Evolutionary conservation across 2,797 vertebrate species (phyloP), one percentile per base, ranked within the genome.

Genomic region (Macropodus opercularis): DNA sequence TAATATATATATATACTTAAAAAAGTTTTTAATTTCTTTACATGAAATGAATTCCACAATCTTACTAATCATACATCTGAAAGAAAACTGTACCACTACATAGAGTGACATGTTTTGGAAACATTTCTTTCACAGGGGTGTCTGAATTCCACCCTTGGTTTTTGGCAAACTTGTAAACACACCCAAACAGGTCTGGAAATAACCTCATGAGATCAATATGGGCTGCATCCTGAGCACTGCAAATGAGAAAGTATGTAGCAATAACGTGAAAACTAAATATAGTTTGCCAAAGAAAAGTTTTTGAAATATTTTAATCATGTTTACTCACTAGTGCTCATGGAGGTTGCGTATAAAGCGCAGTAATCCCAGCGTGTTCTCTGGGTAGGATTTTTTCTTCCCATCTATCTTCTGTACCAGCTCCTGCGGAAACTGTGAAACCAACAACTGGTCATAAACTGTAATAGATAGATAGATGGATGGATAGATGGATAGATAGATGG

Each of bases 331-430:
- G 60, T 90, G 87, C 41, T 26, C 70, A 4, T 35, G 42, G 17
- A 87, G 55, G 67, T 79, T 90, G 12, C 85, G 72, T 29, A 88
- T 84, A 52, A 85, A 90, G 32, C 85, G 81, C 48, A 91, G 26
- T 34, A 90, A 73, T 23, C 72, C 88, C 8, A 88, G 2, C 0
- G 34, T 70, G 66, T 79, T 80, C 1, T 82, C 63, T 15, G 75
- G 27, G 47, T 89, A 89, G 17, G 2, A 0, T 51, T 77, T 85
- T 3, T 73, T 84, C 3, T 64, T 77, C 2, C 5, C 5, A 3
- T 90, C 86, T 55, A 85, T 0, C 46, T 61, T 65, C 49, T 70
- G 0, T 3, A 89, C 10, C 55, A 88, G 17, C 2, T 85, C 65
- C 49, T 11, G 0, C 3, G 79, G 44, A 17, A 87, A 73, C 90